Conservation (phyloP, 2,888 invertebrate species). For the Pachliopta kotzebuea region DNA sequence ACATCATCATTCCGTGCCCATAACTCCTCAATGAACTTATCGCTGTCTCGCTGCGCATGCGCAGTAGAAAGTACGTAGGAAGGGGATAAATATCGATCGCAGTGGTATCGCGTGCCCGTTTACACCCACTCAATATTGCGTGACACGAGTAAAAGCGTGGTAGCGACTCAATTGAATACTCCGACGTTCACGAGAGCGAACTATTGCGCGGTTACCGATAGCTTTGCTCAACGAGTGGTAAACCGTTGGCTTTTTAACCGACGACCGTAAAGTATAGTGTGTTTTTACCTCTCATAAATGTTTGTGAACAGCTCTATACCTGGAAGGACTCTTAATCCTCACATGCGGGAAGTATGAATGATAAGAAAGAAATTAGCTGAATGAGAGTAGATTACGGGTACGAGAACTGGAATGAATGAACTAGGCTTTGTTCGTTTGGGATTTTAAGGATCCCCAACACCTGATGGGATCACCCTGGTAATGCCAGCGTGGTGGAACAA, state of each 20-base stretch:
- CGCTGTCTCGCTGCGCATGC: slow-evolving; percentile 7
- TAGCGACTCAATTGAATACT: slow-evolving; percentile 46
- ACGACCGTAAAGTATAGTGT: too few species aligned
- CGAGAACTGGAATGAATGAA: too few species aligned
- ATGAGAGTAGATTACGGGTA: too few species aligned
- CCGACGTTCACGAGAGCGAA: slow-evolving; percentile 47
- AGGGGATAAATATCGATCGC: slow-evolving; percentile 6
- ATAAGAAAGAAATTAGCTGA: too few species aligned
- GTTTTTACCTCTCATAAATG: too few species aligned
- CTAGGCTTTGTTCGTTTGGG: too few species aligned
- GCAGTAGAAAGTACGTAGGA: slow-evolving; percentile 13
- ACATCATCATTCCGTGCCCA: background rate
- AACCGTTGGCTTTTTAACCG: slow-evolving; percentile 46
- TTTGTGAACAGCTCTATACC: too few species aligned
- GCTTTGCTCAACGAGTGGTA: slow-evolving; percentile 55
- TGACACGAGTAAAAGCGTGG: slow-evolving; percentile 35
- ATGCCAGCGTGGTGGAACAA: too few species aligned
- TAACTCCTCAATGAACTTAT: slow-evolving; percentile 13
- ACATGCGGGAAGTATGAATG: too few species aligned
- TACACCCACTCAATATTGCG: slow-evolving; percentile 27
- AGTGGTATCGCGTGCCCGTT: slow-evolving; percentile 18
- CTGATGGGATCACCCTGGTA: too few species aligned
- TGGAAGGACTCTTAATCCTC: too few species aligned
- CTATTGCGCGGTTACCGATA: slow-evolving; percentile 57
- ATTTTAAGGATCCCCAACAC: too few species aligned